Evolutionary conservation across 2,888 invertebrate genomes (phyloP).

Genomic region (Sinhomidia bicolor): DNA sequence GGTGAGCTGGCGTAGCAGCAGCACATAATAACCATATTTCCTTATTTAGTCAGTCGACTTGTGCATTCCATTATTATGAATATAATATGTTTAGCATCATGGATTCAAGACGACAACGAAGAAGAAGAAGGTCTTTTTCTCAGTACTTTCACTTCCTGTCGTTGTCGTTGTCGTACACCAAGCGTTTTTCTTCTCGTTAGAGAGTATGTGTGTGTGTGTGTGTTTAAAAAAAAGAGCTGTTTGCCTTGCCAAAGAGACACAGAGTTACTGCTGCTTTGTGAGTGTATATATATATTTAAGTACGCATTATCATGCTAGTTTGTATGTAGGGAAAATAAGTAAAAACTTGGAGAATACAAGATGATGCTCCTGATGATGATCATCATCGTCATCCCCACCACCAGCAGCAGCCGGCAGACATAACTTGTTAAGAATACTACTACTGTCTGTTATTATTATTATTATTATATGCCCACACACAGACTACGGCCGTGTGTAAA

Average conservation of each 20-base stretch:
- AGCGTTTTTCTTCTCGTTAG: conserved; percentile 67
- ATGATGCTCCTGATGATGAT: conserved; percentile 56
- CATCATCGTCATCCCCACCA: conserved; percentile 30
- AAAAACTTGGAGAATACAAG: conserved; percentile 59
- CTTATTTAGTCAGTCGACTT: conserved; percentile 70
- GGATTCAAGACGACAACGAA: too few relatives aligned
- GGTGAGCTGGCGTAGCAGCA: conserved; percentile 49
- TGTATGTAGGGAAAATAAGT: conserved; percentile 38
- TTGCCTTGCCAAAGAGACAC: background rate
- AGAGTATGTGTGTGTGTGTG: too few relatives aligned
- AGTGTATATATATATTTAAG: conserved; percentile 31
- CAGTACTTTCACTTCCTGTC: conserved; percentile 70
- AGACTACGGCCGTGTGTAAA: background rate
- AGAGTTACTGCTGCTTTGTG: conserved; percentile 18
- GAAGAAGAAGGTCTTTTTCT: conserved; percentile 61
- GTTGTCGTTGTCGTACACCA: conserved; percentile 39
- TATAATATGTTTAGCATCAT: conserved; percentile 71
- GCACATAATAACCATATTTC: conserved; percentile 74
- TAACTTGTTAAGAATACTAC: conserved; percentile 40
- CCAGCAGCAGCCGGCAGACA: conserved; percentile 51
- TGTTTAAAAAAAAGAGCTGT: conserved; percentile 31
- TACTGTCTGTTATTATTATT: conserved; percentile 38
- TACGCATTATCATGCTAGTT: background rate
- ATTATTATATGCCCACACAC: background rate
- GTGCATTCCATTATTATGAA: conserved; percentile 74